These are phyloP conservation scores for Caranx ignobilis DNA, from an alignment of 2,113 vertebrate species.

Conservation along the genomic window DNA sequence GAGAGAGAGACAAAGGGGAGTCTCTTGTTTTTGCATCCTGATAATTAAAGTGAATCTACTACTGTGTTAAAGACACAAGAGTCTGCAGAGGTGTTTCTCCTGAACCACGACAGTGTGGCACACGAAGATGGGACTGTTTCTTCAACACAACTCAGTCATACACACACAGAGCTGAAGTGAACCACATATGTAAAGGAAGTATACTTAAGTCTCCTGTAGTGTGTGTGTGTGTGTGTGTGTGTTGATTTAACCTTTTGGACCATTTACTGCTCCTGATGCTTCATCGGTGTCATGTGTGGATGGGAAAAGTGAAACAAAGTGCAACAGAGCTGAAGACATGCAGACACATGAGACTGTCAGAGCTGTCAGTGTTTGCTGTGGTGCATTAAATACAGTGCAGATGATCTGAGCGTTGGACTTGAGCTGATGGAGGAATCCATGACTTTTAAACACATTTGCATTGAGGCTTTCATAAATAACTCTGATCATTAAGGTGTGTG, in stretches of 20 bases:
- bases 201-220: neutral
- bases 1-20: neutral
- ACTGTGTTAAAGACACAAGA: neutral
- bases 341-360: neutral
- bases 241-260: neutral
- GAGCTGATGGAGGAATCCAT: neutral
- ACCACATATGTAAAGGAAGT: neutral
- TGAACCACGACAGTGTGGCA: neutral
- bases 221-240: neutral
- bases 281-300: neutral
- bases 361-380: neutral
- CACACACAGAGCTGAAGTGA: no score
- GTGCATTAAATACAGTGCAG: neutral
- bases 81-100: neutral
- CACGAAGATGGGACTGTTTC: neutral
- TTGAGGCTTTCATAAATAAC: neutral
- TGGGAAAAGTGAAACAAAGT: neutral
- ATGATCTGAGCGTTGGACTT: neutral
- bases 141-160: neutral
- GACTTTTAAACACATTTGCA: neutral
- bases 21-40: neutral
- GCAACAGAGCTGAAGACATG: neutral
- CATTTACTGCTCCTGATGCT: neutral
- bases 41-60: neutral
- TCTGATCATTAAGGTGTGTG: neutral